Conservation (phyloP, 2,797 vertebrate species). For the Chiroxiphia lanceolata region DNA sequence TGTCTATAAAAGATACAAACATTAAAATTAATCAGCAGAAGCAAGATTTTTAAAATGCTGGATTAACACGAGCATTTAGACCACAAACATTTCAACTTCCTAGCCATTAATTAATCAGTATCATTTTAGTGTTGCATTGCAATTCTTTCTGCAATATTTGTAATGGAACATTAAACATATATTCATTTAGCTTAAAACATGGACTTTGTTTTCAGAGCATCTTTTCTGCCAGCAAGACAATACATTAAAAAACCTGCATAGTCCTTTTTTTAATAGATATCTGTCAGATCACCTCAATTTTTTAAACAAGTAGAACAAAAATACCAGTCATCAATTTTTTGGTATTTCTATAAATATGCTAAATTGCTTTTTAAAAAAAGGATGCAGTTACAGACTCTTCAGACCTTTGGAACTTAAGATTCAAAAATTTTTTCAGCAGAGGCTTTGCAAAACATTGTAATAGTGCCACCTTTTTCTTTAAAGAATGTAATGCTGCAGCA, state of each 20-base stretch:
- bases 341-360: not conserved
- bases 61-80: not conserved
- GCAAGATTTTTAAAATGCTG: not conserved
- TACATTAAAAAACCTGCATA: not conserved
- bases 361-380: not conserved
- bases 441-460: not conserved
- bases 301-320: not conserved
- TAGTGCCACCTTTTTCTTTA: not conserved
- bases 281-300: not conserved
- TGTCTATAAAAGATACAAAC: not conserved
- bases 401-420: not conserved
- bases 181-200: not conserved
- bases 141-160: not conserved
- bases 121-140: not conserved
- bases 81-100: not conserved
- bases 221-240: not conserved
- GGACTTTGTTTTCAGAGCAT: not conserved
- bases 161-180: not conserved
- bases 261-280: not conserved
- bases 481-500: not conserved
- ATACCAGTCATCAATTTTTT: not conserved
- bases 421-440: not conserved
- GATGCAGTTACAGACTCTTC: not conserved
- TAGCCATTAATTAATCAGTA: not conserved
- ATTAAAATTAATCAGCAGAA: not conserved